Base-by-base conservation (phyloP, 2,888 invertebrate species). In the Sarcophaga rosellei region DNA sequence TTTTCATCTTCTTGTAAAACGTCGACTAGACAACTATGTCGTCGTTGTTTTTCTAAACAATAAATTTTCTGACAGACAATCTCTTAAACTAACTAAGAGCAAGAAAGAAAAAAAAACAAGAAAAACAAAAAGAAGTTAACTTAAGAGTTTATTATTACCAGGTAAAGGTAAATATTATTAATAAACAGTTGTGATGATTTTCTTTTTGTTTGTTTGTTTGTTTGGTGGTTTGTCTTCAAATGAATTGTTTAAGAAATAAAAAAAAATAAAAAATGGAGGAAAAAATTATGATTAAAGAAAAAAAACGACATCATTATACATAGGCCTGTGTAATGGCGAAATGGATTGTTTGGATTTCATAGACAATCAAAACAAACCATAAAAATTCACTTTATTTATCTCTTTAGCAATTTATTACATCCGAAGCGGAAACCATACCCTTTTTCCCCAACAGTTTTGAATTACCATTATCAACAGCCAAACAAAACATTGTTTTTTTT, bases 351-450 rank as follows among this genome's bases (percentile, higher is more conserved):
- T 83, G n/a, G n/a, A 76, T 76, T 83, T 83, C 8, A 83, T 83
- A 83, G 83, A 86, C 85, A 85, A 87, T 80, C 80, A 87, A 85
- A 87, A 81, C 69, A 87, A 87, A 85, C 85, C 76, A 81, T 87
- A 79, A 83, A 81, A 85, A 84, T 85, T 78, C 82, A 85, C 81
- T 81, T 80, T 85, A 82, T 87, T 81, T 87, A 88, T 87, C 88
- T 85, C 81, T 74, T 73, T 78, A 81, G 87, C 86, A 87, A 88
- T 87, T 87, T 87, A 87, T 88, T 87, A 86, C 84, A 85, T 85
- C 82, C 85, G 85, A 81, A 85, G 87, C 87, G 87, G 87, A 88
- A 88, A 86, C 83, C 83, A 83, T 86, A 84, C 86, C 88, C 81
- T 87, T 84, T 87, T 84, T 86, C 81, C 87, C 87, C 83, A 23